A percentile compares a stretch with the other conserved stretches of the same genome.
These are phyloP conservation scores for Anastrepha ludens DNA, from an alignment of 1,140 invertebrate species.

Conservation along the genomic window DNA sequence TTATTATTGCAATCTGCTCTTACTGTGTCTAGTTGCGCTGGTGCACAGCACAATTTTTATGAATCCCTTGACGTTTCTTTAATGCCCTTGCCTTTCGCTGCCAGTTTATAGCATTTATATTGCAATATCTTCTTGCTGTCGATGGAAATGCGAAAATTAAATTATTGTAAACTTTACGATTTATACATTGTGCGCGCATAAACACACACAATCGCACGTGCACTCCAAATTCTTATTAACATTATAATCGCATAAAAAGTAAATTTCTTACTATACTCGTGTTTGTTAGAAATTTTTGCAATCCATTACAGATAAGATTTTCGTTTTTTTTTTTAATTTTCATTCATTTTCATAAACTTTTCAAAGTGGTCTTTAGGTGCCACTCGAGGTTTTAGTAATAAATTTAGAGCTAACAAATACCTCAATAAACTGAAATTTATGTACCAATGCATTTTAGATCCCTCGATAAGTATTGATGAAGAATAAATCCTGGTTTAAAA, in stretches of 20 bases:
- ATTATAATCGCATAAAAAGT: constrained; percentile 10
- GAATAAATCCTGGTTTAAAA: background rate
- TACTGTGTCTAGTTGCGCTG: background rate
- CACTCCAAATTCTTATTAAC: background rate
- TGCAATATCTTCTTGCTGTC: constrained; percentile 11
- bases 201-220: background rate
- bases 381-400: too few species aligned
- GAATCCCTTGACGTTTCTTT: background rate
- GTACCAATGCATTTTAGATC: background rate
- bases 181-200: background rate
- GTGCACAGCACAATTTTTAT: background rate
- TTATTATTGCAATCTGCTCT: background rate
- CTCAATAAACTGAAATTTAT: background rate
- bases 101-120: background rate
- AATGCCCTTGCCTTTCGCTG: background rate
- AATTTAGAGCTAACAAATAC: too few species aligned
- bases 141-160: constrained; percentile 5
- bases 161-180: constrained; percentile 35
- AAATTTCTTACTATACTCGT: constrained; percentile 2
- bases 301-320: background rate
- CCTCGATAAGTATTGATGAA: background rate
- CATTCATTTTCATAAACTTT: constrained; percentile 13
- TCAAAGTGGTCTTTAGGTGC: background rate
- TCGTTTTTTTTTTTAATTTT: too few species aligned
- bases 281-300: constrained; percentile 32